These are phyloP conservation scores for Bombyx mandarina DNA, from an alignment of 1,140 invertebrate species.

Conservation along the genomic window DNA sequence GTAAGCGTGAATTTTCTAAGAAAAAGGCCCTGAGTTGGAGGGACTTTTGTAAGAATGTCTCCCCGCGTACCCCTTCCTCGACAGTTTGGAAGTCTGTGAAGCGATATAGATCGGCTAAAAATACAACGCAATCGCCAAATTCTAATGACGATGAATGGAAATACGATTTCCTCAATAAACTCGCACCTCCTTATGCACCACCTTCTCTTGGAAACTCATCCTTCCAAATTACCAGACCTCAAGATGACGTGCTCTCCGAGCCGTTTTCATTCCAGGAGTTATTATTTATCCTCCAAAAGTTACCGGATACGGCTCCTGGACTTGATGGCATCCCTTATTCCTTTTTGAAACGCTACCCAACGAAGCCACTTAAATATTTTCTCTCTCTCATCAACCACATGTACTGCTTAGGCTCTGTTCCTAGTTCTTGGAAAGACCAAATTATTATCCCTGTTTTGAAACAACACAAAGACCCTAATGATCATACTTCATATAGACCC, in stretches of 20 bases:
- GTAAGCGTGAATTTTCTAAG: too few species aligned
- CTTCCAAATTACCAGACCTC: not conserved
- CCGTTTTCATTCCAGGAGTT: constrained; percentile 9
- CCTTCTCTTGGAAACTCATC: not conserved
- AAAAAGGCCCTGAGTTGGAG: too few species aligned
- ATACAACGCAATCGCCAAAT: too few species aligned
- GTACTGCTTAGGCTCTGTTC: constrained; percentile 7
- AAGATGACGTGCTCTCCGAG: constrained; percentile 4
- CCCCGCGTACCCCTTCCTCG: too few species aligned
- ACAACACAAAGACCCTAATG: constrained; percentile 16
- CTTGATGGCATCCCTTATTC: constrained; percentile 15
- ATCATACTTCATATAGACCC: constrained; percentile 16
- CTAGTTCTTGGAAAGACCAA: constrained; percentile 20
- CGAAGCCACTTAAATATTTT: constrained; percentile 6
- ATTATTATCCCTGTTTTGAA: constrained; percentile 27
- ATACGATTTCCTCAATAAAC: constrained; percentile 15
- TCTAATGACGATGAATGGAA: too few species aligned
- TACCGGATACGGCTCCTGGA: constrained; percentile 14
- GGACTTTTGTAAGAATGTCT: too few species aligned
- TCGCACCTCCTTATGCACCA: constrained; percentile 20
- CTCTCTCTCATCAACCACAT: constrained; percentile 15
- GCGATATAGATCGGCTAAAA: too few species aligned
- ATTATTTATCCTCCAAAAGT: constrained; percentile 2
- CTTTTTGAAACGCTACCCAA: constrained; percentile 6
- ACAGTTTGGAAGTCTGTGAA: too few species aligned